Percentiles rank a stretch among this genome's conserved stretches.
Evolutionary conservation across 2,113 vertebrate species (phyloP).

Genomic region (Mirza zaza): DNA sequence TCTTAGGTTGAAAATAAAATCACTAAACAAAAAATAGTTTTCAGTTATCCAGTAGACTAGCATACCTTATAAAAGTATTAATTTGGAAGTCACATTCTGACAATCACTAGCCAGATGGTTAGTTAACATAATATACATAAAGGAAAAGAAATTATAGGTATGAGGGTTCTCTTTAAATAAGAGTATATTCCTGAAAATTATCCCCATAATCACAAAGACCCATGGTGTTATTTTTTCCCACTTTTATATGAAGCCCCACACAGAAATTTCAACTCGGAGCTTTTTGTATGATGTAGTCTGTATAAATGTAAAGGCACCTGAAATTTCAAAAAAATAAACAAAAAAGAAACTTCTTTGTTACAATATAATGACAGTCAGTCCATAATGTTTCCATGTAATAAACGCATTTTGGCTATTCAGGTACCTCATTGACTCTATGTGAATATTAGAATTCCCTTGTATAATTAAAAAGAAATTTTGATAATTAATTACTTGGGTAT

Average conservation of each 20-base stretch:
- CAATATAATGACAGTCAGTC: not conserved
- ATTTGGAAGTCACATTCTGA: not conserved
- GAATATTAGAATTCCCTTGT: not conserved
- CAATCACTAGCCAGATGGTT: not conserved
- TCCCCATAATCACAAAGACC: not conserved
- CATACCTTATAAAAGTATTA: not conserved
- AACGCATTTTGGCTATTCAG: not conserved
- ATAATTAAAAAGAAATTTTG: constrained; percentile 7
- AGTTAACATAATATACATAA: not conserved
- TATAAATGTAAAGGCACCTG: not conserved
- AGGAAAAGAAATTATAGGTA: not conserved
- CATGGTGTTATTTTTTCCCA: not conserved
- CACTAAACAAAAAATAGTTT: not conserved
- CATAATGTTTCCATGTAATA: not conserved
- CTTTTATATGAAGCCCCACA: not conserved
- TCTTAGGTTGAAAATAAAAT: not conserved
- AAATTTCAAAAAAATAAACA: not conserved
- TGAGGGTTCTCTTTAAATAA: not conserved
- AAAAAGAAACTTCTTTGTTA: not conserved
- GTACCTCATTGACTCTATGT: not conserved
- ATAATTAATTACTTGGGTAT: not conserved
- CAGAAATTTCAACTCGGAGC: not conserved
- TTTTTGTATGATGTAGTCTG: not conserved
- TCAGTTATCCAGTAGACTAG: not conserved
- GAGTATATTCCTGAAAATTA: not conserved